A percentile compares a stretch with the other conserved stretches of the same genome.
Conservation (phyloP, 2,113 vertebrate species). For the Notiomystis cincta region DNA sequence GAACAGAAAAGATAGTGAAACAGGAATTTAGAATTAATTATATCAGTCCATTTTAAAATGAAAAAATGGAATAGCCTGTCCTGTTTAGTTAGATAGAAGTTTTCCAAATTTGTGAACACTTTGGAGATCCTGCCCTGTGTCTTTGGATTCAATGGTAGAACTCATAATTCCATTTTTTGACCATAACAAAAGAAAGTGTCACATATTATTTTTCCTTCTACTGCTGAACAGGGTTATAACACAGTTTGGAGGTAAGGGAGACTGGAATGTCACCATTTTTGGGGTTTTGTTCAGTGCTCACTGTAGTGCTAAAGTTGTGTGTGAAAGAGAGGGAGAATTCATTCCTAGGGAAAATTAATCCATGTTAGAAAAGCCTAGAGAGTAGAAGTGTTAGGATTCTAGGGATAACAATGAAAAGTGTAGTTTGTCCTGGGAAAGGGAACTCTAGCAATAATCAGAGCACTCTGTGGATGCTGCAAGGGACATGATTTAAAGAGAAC, state of each 20-base stretch:
- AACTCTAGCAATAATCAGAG: neutral
- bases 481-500: neutral
- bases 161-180: neutral
- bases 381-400: neutral
- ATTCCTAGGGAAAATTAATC: neutral
- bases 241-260: neutral
- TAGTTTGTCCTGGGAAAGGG: neutral
- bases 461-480: neutral
- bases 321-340: neutral
- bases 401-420: neutral
- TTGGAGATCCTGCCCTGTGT: neutral
- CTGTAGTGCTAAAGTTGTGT: neutral
- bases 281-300: neutral
- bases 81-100: neutral
- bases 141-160: neutral
- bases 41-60: neutral
- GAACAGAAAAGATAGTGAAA: neutral
- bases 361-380: neutral
- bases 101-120: neutral
- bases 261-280: neutral
- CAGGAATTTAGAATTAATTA: neutral
- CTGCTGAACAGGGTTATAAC: neutral
- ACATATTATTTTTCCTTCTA: neutral
- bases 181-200: neutral
- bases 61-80: neutral